phyloP scores from a whole-genome alignment of 2,797 vertebrate species.

The Acanthis flammea region DNA sequence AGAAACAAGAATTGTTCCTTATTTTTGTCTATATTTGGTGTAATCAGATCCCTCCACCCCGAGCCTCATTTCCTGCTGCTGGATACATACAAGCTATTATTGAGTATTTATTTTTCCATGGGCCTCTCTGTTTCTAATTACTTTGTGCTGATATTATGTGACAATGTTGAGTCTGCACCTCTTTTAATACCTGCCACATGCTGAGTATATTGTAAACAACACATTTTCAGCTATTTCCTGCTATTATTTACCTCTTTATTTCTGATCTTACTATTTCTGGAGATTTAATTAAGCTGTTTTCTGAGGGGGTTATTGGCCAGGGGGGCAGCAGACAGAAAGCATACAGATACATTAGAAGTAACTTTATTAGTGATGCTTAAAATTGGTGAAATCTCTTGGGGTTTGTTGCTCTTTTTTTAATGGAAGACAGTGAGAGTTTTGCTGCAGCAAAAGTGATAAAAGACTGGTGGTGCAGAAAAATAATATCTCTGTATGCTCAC shows the following conservation, averaged over 20 bases:
- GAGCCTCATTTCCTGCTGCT: not conserved
- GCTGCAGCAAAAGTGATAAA: not conserved
- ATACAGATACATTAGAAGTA: rapidly evolving
- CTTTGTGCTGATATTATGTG: not conserved
- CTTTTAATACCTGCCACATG: not conserved
- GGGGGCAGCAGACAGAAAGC: not conserved
- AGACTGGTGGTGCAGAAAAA: not conserved
- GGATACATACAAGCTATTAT: not conserved
- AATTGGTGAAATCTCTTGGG: not conserved
- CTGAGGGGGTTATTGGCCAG: not conserved
- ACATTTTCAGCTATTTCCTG: not conserved
- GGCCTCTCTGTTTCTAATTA: not conserved
- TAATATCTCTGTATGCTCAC: not conserved
- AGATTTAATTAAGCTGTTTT: not conserved
- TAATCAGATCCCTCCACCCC: not conserved
- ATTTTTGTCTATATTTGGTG: not conserved
- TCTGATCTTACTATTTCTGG: not conserved
- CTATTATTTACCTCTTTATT: not conserved
- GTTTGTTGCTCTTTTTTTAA: not conserved
- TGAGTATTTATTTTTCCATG: slow-evolving; percentile 16
- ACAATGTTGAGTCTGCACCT: not conserved
- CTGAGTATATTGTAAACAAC: not conserved
- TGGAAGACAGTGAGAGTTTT: not conserved
- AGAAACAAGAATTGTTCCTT: not conserved
- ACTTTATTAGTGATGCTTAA: not conserved